These are phyloP conservation scores for Gephyroberyx darwinii DNA, from an alignment of 2,797 vertebrate genomes.

Conservation along the genomic window DNA sequence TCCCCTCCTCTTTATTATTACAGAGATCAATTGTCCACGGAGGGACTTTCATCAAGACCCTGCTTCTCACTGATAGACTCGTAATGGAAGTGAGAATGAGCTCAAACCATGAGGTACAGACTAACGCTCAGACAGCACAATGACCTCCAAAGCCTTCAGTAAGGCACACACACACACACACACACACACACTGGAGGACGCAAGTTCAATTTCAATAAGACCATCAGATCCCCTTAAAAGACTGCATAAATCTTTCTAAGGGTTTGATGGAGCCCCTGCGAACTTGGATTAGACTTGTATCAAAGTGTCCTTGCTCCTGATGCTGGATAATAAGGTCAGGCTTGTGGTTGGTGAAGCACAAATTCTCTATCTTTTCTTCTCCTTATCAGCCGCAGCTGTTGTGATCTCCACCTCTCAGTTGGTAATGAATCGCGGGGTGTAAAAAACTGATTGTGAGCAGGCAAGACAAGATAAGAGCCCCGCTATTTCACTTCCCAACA, in stretches of 20 bases:
- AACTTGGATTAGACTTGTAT: background rate
- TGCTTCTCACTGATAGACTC: slow-evolving; percentile 67
- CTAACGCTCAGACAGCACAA: slow-evolving; percentile 55
- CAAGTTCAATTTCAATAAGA: slow-evolving; percentile 28
- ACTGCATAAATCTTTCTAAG: slow-evolving; percentile 32
- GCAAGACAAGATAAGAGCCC: slow-evolving; percentile 59
- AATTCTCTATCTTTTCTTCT: slow-evolving; percentile 33
- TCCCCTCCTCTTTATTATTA: slow-evolving; percentile 66
- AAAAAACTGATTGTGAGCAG: slow-evolving; percentile 56
- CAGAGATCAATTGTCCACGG: slow-evolving; percentile 72
- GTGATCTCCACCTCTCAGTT: slow-evolving; percentile 28
- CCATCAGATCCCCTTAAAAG: slow-evolving; percentile 18
- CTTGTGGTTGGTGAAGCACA: slow-evolving; percentile 47
- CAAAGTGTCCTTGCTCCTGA: slow-evolving; percentile 43
- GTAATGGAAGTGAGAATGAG: slow-evolving; percentile 74
- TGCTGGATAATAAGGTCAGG: slow-evolving; percentile 54
- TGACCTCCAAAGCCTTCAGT: slow-evolving; percentile 45
- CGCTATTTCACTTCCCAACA: slow-evolving; percentile 48
- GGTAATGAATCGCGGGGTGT: slow-evolving; percentile 37
- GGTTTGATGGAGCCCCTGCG: slow-evolving; percentile 52
- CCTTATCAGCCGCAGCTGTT: slow-evolving; percentile 61
- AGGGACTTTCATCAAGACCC: slow-evolving; percentile 66
- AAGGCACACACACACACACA: slow-evolving; percentile 20
- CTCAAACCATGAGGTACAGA: slow-evolving; percentile 33
- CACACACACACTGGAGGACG: background rate